These are phyloP conservation scores for Arizona elegans DNA, from an alignment of 2,113 vertebrate species.

Conservation along the genomic window DNA sequence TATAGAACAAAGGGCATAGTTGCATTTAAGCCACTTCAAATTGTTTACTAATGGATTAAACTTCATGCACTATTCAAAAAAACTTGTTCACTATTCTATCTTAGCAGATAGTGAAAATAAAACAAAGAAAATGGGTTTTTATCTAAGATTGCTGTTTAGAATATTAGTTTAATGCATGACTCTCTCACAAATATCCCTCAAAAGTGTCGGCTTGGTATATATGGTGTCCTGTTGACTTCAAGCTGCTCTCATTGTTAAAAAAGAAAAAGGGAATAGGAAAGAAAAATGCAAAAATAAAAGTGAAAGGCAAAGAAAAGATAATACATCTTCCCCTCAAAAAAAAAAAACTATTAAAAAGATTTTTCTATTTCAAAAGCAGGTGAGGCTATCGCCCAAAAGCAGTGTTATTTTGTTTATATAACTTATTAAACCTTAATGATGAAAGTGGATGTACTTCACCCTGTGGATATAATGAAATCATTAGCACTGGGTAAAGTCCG, in stretches of 20 bases:
- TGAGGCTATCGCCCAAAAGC: constrained; percentile 63
- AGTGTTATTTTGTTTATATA: constrained; percentile 59
- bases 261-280: background rate
- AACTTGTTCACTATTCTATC: background rate
- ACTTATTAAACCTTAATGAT: constrained; percentile 59
- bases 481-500: constrained; percentile 58
- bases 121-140: background rate
- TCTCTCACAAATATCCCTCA: constrained; percentile 65
- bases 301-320: constrained; percentile 43
- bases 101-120: constrained; percentile 31
- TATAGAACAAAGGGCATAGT: background rate
- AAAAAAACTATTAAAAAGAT: constrained; percentile 65
- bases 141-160: constrained; percentile 49
- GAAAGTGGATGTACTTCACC: constrained; percentile 68
- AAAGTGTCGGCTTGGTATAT: constrained; percentile 70
- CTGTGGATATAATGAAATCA: constrained; percentile 65
- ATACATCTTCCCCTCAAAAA: constrained; percentile 52
- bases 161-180: constrained; percentile 70
- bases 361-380: constrained; percentile 69
- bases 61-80: background rate
- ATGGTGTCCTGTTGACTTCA: constrained; percentile 69
- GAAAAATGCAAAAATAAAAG: background rate
- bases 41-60: background rate
- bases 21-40: background rate
- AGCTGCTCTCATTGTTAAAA: constrained; percentile 58